Base-by-base conservation (phyloP, 2,113 vertebrate genomes). In the Xenotilapia caudafasciata region DNA sequence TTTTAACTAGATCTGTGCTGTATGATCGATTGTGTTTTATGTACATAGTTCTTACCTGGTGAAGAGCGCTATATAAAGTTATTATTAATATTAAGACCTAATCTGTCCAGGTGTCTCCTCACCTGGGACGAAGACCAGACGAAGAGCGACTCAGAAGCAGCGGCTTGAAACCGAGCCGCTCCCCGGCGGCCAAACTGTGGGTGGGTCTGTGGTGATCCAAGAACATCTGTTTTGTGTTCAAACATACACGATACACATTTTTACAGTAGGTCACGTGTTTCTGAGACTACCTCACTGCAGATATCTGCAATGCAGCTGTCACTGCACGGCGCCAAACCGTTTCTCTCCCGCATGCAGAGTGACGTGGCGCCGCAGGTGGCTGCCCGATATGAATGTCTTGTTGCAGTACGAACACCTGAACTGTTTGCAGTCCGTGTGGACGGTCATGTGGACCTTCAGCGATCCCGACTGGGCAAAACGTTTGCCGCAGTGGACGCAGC, bases 401-500 rank as follows among this genome's bases (percentile, higher is more conserved):
- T 89, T 89, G 42, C 96, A 96, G 88, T 26, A 68, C 0, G 53
- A 54, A 2, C 96, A 96, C 28, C 65, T 83, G 87, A 95, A 95
- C 92, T 94, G 94, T 23, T 93, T 93, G 77, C 92, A 93, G 73
- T 94, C 95, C 0, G 92, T 93, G 94, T 96, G 96, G 0, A 96
- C 94, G 17, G 53, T 92, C 93, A 94, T 93, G 93, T 96, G 96
- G 9, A 94, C 94, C 90, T 96, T 96, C 62, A 96, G 94, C 3
- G 95, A 95, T 0, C 95, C 94, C 0, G 95, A 96, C 88, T 96
- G 95, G 7, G 95, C 95, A 55, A 96, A 96, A 40, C 96, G 93
- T 4, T 96, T 96, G 1, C 96, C 96, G 4, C 96, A 96, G 92
- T 96, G 95, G 3, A 91, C 82, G 90, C 95, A 96, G 86, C 94